Conservation (phyloP, 2,888 invertebrate species). For the Notodonta dromedarius region DNA sequence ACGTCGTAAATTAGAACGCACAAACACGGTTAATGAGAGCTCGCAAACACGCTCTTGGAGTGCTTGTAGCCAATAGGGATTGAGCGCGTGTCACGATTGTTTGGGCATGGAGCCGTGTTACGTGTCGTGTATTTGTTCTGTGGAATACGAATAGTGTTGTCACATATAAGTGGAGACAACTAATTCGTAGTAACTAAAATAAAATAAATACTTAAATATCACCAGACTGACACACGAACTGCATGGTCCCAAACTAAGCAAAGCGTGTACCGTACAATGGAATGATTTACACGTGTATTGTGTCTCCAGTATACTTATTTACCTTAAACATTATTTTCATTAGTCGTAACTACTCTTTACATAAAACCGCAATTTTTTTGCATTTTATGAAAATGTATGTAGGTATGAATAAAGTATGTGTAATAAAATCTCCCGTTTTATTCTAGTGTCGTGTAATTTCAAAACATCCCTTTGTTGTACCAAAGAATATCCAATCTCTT, state of each 20-base stretch:
- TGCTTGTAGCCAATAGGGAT: constrained; percentile 78
- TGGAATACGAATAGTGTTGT: constrained; percentile 14
- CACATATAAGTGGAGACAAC: background rate
- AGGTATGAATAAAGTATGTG: background rate
- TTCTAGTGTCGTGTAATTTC: constrained; percentile 22
- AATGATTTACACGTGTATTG: too few species aligned
- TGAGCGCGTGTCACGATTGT: constrained; percentile 67
- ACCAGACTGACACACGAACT: too few species aligned
- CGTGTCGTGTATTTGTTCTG: constrained; percentile 62
- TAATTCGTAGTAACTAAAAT: background rate
- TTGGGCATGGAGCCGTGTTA: constrained; percentile 63
- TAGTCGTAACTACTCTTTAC: too few species aligned
- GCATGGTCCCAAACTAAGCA: too few species aligned
- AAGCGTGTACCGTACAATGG: too few species aligned
- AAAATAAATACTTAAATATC: too few species aligned
- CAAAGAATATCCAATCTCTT: constrained; percentile 26
- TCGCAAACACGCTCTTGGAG: constrained; percentile 70
- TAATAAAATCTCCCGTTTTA: constrained; percentile 12
- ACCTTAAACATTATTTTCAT: too few species aligned
- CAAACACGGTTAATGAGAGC: constrained; percentile 78
- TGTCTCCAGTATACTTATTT: too few species aligned
- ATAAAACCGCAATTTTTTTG: background rate
- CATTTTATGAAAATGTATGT: background rate
- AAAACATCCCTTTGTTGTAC: constrained; percentile 19
- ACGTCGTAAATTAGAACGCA: constrained; percentile 78